These are phyloP conservation scores for Rhogogaster chlorosoma DNA, from an alignment of 2,888 invertebrate genomes.

Conservation along the genomic window DNA sequence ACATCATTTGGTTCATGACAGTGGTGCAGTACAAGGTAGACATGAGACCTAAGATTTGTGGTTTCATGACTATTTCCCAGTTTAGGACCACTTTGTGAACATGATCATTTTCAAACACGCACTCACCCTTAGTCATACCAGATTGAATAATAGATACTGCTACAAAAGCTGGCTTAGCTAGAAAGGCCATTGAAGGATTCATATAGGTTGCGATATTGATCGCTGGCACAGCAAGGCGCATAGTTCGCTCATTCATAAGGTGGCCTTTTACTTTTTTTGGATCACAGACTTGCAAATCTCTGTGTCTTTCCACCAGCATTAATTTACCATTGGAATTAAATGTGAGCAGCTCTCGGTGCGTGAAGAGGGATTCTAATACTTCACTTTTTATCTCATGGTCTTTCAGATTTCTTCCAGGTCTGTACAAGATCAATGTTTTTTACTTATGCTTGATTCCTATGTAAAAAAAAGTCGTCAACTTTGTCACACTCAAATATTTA, in stretches of 20 bases:
- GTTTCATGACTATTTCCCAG: background rate
- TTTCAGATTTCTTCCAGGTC: constrained; percentile 28
- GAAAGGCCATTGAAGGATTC: constrained; percentile 86
- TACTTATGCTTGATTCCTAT: background rate
- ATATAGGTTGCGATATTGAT: constrained; percentile 88
- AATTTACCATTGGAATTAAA: constrained; percentile 66
- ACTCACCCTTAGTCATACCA: constrained; percentile 73
- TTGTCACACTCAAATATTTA: constrained; percentile 8
- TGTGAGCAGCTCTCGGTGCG: constrained; percentile 70
- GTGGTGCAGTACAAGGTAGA: background rate
- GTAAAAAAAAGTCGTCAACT: constrained; percentile 3
- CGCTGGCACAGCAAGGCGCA: constrained; percentile 85
- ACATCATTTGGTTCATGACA: background rate
- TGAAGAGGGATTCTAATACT: constrained; percentile 67
- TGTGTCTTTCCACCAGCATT: constrained; percentile 68
- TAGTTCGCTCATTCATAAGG: constrained; percentile 82
- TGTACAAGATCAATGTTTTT: constrained; percentile 42
- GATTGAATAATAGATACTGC: constrained; percentile 75
- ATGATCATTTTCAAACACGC: constrained; percentile 48
- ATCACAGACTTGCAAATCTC: constrained; percentile 60
- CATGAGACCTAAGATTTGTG: background rate
- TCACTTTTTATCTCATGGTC: constrained; percentile 55
- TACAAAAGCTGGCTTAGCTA: constrained; percentile 84
- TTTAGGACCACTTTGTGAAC: constrained; percentile 20
- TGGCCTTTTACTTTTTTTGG: constrained; percentile 79